Evolutionary conservation across 1,140 invertebrate genomes (phyloP).

Genomic region (Solenopsis invicta): DNA sequence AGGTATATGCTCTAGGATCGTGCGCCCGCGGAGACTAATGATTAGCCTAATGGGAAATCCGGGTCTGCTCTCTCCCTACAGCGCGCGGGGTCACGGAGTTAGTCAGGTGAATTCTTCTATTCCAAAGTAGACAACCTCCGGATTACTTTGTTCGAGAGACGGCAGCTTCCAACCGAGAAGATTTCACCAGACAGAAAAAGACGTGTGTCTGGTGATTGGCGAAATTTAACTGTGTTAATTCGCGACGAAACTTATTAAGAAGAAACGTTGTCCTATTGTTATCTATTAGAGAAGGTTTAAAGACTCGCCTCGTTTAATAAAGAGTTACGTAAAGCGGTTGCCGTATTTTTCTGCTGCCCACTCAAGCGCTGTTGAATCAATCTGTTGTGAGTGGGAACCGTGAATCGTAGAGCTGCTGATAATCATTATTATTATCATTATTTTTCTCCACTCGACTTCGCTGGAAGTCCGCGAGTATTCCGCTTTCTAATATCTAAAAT

Average conservation of each 20-base stretch:
- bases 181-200: constrained; percentile 35
- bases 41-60: constrained; percentile 74
- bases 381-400: constrained; percentile 53
- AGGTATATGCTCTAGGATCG: constrained; percentile 63
- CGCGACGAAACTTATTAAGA: constrained; percentile 10
- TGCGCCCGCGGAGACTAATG: constrained; percentile 62
- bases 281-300: constrained; percentile 22
- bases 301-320: background rate
- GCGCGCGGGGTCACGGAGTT: constrained; percentile 66
- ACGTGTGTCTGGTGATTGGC: background rate
- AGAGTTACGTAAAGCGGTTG: constrained; percentile 58
- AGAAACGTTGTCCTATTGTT: background rate
- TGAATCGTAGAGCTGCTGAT: constrained; percentile 30
- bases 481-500: constrained; percentile 56
- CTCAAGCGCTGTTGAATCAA: constrained; percentile 46
- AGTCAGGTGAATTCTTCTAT: constrained; percentile 72
- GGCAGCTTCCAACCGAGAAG: constrained; percentile 40
- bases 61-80: constrained; percentile 63
- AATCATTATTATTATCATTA: constrained; percentile 50
- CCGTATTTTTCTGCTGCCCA: constrained; percentile 66
- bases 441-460: background rate
- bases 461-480: background rate
- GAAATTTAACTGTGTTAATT: constrained; percentile 24
- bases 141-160: constrained; percentile 66
- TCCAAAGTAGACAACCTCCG: constrained; percentile 59